Percentiles rank a stretch among this genome's conserved stretches.
These are phyloP conservation scores for Rhagologus leucostigma DNA, from an alignment of 2,113 vertebrate genomes.

Conservation along the genomic window DNA sequence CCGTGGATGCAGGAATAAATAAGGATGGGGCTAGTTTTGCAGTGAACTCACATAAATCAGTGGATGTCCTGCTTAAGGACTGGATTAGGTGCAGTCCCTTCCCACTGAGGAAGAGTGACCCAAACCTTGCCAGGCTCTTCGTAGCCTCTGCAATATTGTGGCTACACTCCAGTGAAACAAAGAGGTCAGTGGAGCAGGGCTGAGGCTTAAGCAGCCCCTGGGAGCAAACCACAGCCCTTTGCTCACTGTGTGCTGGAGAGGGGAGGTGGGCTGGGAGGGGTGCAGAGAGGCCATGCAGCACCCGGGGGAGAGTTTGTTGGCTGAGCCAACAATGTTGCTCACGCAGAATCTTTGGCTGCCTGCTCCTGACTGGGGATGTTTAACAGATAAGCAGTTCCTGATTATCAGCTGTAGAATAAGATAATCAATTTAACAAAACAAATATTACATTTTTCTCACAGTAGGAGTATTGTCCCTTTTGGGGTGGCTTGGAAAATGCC, in stretches of 20 bases:
- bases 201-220: background rate
- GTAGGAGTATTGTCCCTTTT: background rate
- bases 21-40: background rate
- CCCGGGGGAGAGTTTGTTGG: background rate
- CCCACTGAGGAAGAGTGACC: background rate
- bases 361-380: background rate
- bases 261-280: background rate
- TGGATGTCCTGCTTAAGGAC: background rate
- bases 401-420: background rate
- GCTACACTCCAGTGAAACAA: background rate
- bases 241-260: background rate
- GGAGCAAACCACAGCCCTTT: background rate
- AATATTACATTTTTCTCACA: background rate
- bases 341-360: background rate
- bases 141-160: background rate
- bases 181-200: background rate
- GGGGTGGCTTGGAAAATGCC: background rate
- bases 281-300: background rate
- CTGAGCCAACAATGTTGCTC: background rate
- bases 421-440: background rate
- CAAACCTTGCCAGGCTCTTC: fast-evolving
- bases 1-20: background rate
- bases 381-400: background rate
- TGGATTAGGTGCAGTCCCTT: background rate
- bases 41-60: background rate